A percentile compares a stretch with the other conserved stretches of the same genome.
Evolutionary conservation across 2,888 invertebrate species (phyloP).

Genomic region (Chrysolina americana): DNA sequence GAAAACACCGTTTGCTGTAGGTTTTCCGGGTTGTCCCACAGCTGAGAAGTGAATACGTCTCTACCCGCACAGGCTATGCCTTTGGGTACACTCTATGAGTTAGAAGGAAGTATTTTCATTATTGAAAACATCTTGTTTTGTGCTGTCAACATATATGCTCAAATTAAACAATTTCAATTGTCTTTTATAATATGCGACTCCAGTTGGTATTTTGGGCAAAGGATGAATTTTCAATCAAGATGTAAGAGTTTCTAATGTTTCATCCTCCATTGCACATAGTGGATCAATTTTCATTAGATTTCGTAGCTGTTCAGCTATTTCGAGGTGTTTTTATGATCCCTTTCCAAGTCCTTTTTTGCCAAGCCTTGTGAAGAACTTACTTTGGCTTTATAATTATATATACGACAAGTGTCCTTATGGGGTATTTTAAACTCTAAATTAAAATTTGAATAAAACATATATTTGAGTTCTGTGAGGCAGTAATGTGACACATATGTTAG

Average conservation of each 20-base stretch:
- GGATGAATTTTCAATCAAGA: conserved; percentile 51
- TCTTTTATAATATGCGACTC: conserved; percentile 53
- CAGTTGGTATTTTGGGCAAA: conserved; percentile 50
- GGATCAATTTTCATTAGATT: conserved; percentile 29
- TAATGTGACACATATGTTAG: too few relatives aligned
- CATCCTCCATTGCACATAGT: neutral
- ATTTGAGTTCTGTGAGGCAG: too few relatives aligned
- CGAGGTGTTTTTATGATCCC: conserved; percentile 32
- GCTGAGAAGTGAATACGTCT: too few relatives aligned
- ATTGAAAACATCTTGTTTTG: too few relatives aligned
- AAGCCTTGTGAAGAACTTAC: conserved; percentile 3
- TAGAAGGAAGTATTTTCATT: too few relatives aligned
- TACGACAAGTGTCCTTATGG: neutral
- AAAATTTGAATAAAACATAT: too few relatives aligned
- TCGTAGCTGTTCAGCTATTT: conserved; percentile 25
- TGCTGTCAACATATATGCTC: conserved; percentile 51
- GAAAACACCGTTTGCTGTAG: too few relatives aligned
- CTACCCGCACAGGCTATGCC: too few relatives aligned
- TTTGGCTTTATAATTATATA: conserved; percentile 16
- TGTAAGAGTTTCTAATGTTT: conserved; percentile 17
- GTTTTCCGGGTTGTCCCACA: too few relatives aligned
- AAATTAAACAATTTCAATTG: conserved; percentile 52
- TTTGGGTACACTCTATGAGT: too few relatives aligned
- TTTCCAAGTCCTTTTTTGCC: conserved; percentile 21
- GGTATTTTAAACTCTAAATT: too few relatives aligned